These are phyloP conservation scores for Cheilosia impressa DNA, from an alignment of 2,888 invertebrate species.

Conservation along the genomic window DNA sequence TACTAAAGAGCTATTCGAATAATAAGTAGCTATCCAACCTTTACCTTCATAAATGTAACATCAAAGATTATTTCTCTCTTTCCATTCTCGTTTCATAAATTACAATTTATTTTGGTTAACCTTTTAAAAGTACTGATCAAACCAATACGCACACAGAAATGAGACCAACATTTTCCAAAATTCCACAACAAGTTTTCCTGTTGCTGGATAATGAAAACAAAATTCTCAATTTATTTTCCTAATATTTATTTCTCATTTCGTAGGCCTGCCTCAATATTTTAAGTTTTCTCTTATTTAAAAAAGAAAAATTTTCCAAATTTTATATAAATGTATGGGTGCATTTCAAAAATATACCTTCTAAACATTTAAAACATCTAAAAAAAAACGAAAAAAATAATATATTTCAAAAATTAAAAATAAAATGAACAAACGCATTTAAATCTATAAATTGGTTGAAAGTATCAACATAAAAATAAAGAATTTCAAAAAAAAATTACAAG, in stretches of 20 bases:
- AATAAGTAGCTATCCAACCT: too few species aligned
- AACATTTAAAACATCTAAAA: constrained; percentile 32
- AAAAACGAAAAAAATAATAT: constrained; percentile 13
- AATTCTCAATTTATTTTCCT: constrained; percentile 4
- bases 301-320: constrained; percentile 16
- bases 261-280: constrained; percentile 62
- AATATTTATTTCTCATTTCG: neutral
- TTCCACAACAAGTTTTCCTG: constrained; percentile 14
- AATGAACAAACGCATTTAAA: constrained; percentile 64
- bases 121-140: constrained; percentile 42
- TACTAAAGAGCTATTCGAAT: too few species aligned
- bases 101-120: constrained; percentile 1
- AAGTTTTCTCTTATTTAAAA: constrained; percentile 12
- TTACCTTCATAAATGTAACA: too few species aligned
- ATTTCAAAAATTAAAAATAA: constrained; percentile 22
- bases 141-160: constrained; percentile 63
- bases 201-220: constrained; percentile 7
- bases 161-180: constrained; percentile 60
- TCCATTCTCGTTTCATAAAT: neutral
- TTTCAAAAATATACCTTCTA: constrained; percentile 71
- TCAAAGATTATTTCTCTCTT: neutral
- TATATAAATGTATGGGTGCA: constrained; percentile 74
- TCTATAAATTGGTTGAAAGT: constrained; percentile 62
- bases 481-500: constrained; percentile 56
- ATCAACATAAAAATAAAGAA: constrained; percentile 68